Percentiles rank a stretch among this genome's conserved stretches.
Conservation (phyloP, 2,113 vertebrate species). For the Arizona elegans region DNA sequence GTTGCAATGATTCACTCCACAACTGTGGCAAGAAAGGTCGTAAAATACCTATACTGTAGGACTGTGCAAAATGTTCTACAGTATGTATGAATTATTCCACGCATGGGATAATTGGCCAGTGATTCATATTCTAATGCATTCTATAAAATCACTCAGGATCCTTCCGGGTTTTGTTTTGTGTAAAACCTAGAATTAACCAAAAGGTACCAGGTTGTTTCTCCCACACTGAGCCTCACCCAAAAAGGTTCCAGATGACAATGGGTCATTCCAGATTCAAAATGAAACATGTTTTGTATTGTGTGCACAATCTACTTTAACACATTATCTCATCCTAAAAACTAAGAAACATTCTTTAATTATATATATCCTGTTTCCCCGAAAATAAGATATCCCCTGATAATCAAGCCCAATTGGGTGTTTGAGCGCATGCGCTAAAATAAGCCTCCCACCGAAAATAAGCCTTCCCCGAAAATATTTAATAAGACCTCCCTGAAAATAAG, state of each 20-base stretch:
- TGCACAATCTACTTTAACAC: neutral
- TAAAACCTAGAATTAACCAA: neutral
- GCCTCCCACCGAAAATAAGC: no score
- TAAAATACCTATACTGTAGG: neutral
- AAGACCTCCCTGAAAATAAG: no score
- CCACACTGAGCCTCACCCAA: neutral
- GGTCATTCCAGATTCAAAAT: neutral
- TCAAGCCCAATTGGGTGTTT: no score
- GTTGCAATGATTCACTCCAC: neutral
- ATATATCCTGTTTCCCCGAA: no score
- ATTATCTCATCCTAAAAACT: neutral
- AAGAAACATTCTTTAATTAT: neutral
- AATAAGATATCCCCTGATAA: no score
- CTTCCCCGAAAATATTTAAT: no score
- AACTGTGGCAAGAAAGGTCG: neutral
- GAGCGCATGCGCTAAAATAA: no score
- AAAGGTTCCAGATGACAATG: neutral
- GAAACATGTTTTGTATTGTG: neutral
- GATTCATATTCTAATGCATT: neutral
- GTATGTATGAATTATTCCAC: neutral
- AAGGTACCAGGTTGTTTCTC: neutral
- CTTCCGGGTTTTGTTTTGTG: neutral
- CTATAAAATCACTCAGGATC: neutral
- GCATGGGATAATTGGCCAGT: neutral
- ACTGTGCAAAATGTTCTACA: neutral